These are phyloP conservation scores for Ferrisia virgata DNA, from an alignment of 2,888 invertebrate genomes.

Conservation along the genomic window DNA sequence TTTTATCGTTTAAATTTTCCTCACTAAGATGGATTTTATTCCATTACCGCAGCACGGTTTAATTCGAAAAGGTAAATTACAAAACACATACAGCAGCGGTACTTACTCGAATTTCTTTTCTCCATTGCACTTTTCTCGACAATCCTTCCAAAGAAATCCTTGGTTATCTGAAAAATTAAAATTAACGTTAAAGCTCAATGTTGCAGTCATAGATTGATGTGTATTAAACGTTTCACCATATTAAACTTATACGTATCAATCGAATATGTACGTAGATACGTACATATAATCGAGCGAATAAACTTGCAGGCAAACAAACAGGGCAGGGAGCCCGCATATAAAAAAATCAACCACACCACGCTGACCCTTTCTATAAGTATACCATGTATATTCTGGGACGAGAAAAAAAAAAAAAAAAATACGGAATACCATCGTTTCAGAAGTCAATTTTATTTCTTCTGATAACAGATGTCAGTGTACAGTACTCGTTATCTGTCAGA, in stretches of 20 bases:
- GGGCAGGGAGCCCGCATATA: not conserved
- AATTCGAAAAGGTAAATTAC: too few relatives aligned
- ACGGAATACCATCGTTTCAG: slow-evolving; percentile 11
- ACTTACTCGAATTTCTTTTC: not conserved
- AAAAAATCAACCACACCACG: not conserved
- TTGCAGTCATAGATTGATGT: not conserved
- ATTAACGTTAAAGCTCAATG: slow-evolving; percentile 6
- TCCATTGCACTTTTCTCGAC: slow-evolving; percentile 48
- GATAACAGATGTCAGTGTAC: slow-evolving; percentile 20
- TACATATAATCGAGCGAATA: not conserved
- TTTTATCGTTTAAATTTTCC: too few relatives aligned
- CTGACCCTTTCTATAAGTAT: not conserved
- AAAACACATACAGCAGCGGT: not conserved
- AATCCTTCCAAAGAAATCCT: slow-evolving; percentile 55
- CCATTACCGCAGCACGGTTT: too few relatives aligned
- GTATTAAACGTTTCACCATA: not conserved
- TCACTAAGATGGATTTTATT: too few relatives aligned
- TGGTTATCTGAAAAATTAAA: slow-evolving; percentile 52
- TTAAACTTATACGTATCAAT: not conserved
- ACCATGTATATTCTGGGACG: not conserved
- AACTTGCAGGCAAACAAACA: too few relatives aligned
- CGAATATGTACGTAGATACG: not conserved
- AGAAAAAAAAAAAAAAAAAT: not conserved
- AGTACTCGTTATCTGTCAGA: slow-evolving; percentile 21
- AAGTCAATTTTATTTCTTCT: slow-evolving; percentile 22